phyloP scores from a whole-genome alignment of 2,797 vertebrate species.

The Mionectes olivaceus region DNA sequence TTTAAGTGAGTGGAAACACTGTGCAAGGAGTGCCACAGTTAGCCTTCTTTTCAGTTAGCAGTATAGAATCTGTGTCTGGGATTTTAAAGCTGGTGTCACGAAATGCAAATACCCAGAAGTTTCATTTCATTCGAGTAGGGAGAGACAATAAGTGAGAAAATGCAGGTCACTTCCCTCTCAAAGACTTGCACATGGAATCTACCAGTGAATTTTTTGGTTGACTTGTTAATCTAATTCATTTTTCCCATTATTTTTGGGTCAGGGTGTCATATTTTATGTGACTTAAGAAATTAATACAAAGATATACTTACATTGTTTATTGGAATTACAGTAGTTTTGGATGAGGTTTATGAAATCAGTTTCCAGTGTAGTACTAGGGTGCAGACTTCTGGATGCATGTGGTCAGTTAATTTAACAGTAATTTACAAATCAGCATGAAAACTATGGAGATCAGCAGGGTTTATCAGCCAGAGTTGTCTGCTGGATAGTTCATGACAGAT shows the following conservation, averaged over 20 bases:
- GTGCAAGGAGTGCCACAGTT: not conserved
- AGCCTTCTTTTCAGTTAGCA: not conserved
- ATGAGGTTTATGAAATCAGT: not conserved
- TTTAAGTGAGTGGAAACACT: not conserved
- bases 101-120: not conserved
- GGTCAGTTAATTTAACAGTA: slow-evolving; percentile 4
- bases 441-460: not conserved
- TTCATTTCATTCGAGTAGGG: not conserved
- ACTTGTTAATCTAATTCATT: not conserved
- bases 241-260: not conserved
- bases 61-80: not conserved
- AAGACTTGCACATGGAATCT: not conserved
- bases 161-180: not conserved
- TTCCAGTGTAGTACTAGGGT: not conserved
- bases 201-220: not conserved
- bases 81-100: not conserved
- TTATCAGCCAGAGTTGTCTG: not conserved
- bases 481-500: not conserved
- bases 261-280: not conserved
- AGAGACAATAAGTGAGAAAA: not conserved
- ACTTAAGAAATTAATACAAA: not conserved
- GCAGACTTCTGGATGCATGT: not conserved
- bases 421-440: slow-evolving; percentile 12
- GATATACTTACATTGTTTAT: not conserved
- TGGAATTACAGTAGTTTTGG: not conserved